Evolutionary conservation across 2,113 vertebrate genomes (phyloP).

Genomic region (Spea bombifrons): DNA sequence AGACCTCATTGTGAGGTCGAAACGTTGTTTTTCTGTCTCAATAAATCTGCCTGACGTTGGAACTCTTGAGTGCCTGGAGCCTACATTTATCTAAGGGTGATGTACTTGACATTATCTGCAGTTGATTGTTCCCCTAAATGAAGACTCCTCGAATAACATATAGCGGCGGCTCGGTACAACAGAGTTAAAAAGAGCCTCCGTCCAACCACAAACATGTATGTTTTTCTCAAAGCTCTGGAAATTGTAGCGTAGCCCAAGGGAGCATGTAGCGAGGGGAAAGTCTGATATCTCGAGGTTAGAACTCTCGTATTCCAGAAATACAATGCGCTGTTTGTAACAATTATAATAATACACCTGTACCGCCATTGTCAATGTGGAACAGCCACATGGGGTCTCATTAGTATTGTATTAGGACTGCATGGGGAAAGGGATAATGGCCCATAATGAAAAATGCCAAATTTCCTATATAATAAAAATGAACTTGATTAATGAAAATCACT

Average conservation of each 20-base stretch:
- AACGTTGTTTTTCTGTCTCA: too few relatives aligned
- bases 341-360: conserved; percentile 86
- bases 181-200: conserved; percentile 7
- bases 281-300: conserved; percentile 66
- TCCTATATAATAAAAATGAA: conserved; percentile 96
- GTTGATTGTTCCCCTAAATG: neutral
- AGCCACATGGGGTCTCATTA: conserved; percentile 94
- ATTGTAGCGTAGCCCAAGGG: conserved; percentile 68
- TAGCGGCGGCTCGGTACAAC: neutral
- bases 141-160: neutral
- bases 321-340: conserved; percentile 81
- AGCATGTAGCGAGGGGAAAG: conserved; percentile 63
- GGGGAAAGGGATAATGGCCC: conserved; percentile 89
- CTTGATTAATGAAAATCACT: conserved; percentile 99
- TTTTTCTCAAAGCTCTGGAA: conserved; percentile 78
- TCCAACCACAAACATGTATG: conserved; percentile 76
- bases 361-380: conserved; percentile 75
- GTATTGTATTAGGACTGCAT: conserved; percentile 85
- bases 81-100: neutral
- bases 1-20: too few relatives aligned
- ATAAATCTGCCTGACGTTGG: too few relatives aligned
- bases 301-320: conserved; percentile 65
- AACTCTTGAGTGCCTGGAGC: too few relatives aligned
- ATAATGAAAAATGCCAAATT: conserved; percentile 97
- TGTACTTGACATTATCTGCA: neutral